Evolutionary conservation across 2,113 vertebrate genomes (phyloP).

Genomic region (Lanius ludovicianus): DNA sequence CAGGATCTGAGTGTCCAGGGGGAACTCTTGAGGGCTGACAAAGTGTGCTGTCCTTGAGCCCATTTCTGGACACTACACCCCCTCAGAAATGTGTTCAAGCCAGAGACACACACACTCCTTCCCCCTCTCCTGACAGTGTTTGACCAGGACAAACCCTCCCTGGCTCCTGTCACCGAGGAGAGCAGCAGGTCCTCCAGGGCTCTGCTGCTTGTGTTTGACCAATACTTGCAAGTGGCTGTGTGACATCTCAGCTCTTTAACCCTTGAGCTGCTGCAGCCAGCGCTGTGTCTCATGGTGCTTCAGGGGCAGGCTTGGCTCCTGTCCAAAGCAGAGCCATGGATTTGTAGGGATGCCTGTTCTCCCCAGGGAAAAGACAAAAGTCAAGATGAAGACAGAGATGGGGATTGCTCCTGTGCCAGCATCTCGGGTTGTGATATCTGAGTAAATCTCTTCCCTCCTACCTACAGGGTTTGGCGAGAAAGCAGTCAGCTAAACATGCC

Average conservation of each 20-base stretch:
- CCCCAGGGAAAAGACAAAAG: background rate
- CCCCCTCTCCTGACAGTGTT: background rate
- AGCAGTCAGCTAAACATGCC: background rate
- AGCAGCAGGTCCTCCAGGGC: background rate
- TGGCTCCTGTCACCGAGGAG: background rate
- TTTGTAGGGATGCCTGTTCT: background rate
- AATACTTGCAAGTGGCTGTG: background rate
- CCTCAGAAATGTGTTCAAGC: background rate
- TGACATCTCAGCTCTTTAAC: background rate
- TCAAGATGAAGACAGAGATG: background rate
- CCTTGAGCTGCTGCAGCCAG: background rate
- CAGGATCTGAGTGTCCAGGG: background rate
- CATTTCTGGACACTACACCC: background rate
- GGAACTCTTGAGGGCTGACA: background rate
- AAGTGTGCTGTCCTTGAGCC: background rate
- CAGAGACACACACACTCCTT: background rate
- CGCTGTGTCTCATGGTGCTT: background rate
- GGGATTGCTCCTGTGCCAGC: background rate
- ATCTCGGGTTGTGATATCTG: background rate
- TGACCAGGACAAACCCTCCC: background rate
- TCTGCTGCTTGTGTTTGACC: background rate
- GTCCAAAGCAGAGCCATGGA: fast-evolving
- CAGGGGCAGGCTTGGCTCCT: background rate
- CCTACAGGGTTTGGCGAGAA: background rate
- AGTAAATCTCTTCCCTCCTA: background rate